Base-by-base conservation (phyloP, 2,113 vertebrate genomes). In the Clarias gariepinus region DNA sequence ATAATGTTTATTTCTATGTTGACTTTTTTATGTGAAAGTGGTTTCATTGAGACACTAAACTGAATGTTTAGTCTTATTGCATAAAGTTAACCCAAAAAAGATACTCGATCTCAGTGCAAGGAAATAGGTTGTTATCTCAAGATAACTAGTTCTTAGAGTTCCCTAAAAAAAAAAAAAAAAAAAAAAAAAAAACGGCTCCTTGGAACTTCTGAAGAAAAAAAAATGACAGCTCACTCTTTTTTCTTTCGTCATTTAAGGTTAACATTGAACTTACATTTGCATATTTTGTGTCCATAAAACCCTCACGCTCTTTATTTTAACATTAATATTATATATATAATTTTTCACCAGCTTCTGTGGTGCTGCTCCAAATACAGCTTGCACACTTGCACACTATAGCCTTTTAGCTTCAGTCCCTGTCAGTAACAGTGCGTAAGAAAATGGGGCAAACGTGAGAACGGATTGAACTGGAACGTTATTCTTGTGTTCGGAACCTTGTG, bases 401-500 rank as follows among this genome's bases (percentile, higher is more conserved):
- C 74, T 74, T 87, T 84, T 87, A 90, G 90, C 93, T 33, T 94
- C 92, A 90, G 52, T 96, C 95, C 94, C 95, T 95, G 95, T 94
- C 93, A 95, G 94, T 93, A 94, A 93, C 92, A 94, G 94, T 89
- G 89, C 84, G 92, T 89, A 93, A 85, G 93, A 92, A 91, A 92
- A 94, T 89, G 90, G 93, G 86, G 87, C 30, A 92, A 92, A 93
- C 90, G 93, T 89, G 91, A 85, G 85, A 85, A 92, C 89, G 93
- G 89, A 91, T 52, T 77, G 86, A 92, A 89, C 88, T 36, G 47
- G 85, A 80, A 87, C 90, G 80, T 84, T 88, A 86, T 83, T 88
- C 90, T 89, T 89, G 94, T 93, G 93, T 91, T 95, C 79, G 84
- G 92, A 93, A 95, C 94, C 93, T 93, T 91, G 94, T 89, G 94